phyloP scores from a whole-genome alignment of 2,113 vertebrate genomes.

The Diphyllodes magnificus region DNA sequence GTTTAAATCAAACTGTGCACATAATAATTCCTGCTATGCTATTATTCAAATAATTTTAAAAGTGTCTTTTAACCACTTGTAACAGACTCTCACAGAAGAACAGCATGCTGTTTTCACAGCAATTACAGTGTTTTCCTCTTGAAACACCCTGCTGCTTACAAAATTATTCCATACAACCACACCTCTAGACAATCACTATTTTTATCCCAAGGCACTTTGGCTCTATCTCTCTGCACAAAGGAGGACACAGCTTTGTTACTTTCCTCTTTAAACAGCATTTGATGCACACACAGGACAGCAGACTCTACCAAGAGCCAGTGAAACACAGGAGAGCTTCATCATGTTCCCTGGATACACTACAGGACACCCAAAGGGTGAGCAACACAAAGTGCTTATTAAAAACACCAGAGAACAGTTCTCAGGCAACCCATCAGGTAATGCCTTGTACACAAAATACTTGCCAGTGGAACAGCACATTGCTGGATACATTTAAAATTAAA shows the following conservation, averaged over 20 bases:
- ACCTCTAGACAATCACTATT: not conserved
- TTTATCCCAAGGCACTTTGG: not conserved
- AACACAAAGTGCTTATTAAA: not conserved
- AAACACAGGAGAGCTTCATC: not conserved
- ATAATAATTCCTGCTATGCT: not conserved
- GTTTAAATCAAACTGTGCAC: not conserved
- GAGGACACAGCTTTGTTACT: not conserved
- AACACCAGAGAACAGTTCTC: not conserved
- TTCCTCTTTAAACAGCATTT: not conserved
- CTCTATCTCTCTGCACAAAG: not conserved
- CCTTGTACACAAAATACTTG: not conserved
- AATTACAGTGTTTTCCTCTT: not conserved
- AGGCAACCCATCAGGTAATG: not conserved
- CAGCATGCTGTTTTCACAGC: not conserved
- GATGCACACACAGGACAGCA: not conserved
- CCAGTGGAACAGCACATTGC: not conserved
- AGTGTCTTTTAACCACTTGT: not conserved
- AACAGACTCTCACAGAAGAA: not conserved
- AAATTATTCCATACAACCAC: not conserved
- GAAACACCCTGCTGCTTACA: not conserved
- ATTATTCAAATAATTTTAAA: not conserved
- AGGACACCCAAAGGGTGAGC: not conserved
- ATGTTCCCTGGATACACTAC: not conserved
- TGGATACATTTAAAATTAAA: not conserved
- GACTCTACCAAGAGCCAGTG: not conserved